Conservation (phyloP, 64 coral and sea anemone genomes). For the Montipora sp. region DNA sequence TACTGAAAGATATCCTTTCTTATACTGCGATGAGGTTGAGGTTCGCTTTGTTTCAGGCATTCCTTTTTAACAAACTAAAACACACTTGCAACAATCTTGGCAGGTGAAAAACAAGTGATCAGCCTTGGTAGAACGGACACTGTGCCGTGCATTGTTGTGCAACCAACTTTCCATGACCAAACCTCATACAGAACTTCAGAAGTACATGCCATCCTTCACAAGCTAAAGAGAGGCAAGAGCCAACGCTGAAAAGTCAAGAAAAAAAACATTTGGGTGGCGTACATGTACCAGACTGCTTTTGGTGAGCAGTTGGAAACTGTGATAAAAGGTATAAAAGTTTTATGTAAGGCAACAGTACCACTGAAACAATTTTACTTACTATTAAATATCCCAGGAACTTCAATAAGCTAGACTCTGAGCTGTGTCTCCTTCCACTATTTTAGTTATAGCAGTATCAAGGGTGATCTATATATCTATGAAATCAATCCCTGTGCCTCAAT, state of each 20-base stretch:
- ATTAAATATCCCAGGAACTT: neutral
- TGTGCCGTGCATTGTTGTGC: neutral
- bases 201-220: neutral
- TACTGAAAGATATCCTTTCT: neutral
- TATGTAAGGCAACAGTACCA: neutral
- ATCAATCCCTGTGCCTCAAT: too few species aligned
- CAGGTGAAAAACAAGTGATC: constrained; percentile 36
- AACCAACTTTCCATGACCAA: neutral
- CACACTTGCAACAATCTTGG: neutral
- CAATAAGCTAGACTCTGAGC: too few species aligned
- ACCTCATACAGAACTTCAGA: neutral
- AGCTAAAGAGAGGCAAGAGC: constrained; percentile 36
- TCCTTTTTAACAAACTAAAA: neutral
- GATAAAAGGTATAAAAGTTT: constrained; percentile 12
- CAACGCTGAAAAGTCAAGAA: constrained; percentile 23
- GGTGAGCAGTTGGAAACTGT: constrained; percentile 2
- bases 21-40: constrained; percentile 1
- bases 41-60: neutral
- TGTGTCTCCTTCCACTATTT: too few species aligned
- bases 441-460: too few species aligned
- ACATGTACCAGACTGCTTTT: constrained; percentile 49
- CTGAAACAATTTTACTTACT: neutral
- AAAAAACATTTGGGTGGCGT: constrained; percentile 23
- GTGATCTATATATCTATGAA: too few species aligned
- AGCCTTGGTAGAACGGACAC: neutral